Evolutionary conservation across 2,888 invertebrate genomes (phyloP), one percentile per base, ranked within the genome.

Genomic region (Synanthedon vespiformis): DNA sequence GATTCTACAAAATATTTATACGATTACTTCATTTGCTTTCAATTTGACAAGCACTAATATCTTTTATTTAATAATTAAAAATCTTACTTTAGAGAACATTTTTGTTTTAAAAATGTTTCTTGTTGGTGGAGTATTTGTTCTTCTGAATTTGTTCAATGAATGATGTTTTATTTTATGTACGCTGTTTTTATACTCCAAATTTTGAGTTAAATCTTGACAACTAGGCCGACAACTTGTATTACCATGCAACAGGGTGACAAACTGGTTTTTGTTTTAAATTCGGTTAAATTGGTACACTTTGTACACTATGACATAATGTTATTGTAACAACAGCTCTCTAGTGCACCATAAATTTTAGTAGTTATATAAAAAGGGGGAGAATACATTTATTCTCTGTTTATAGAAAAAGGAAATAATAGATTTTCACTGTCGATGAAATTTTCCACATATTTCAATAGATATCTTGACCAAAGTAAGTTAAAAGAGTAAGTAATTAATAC

Each of bases 11-110:
- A 34, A 10, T 34, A 34, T 2, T 34, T 34, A 27, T 27, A 8
- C 27, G 8, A 10, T 6, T 27, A 27, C 27, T 27, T 34, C 0
- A 34, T 34, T 8, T 8, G 27, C 27, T 34, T 34, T 2, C 1
- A 34, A 8, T 34, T 34, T 5, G 10, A 34, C 2, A 34, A 14
- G 44, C 44, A 53, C 53, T 57, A 49, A 40, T 51, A 53, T 14
- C n/a, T 52, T 51, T 4, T 22, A 34, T 34, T 48, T n/a, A 44
- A 53, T 3, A 48, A 49, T 34, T 54, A 65, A 10, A 34, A 34
- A 34, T 34, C 72, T 72, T 55, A 77, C 77, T 70, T 72, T 74
- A 40, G 60, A 65, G 55, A 69, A 65, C 76, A 78, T 77, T 51
- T 67, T 70, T 49, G 6, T 49, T 22, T 8, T 10, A 34, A 34